Base-by-base conservation (phyloP, 2,797 vertebrate species). In the Danionella dracula region DNA sequence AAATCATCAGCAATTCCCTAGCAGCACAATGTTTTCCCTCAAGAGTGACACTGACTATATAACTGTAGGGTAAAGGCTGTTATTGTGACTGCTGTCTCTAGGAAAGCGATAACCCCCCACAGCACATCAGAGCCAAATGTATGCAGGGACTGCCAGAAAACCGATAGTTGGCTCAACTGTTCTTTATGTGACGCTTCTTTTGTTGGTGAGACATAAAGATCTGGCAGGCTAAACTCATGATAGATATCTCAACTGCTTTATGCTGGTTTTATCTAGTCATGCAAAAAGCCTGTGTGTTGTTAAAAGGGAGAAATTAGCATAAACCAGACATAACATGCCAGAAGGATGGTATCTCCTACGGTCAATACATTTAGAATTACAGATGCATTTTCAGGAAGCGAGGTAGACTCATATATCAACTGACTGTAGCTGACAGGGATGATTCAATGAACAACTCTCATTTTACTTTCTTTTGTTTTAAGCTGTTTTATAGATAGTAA, bases 11-110 rank as follows among this genome's bases (percentile, higher is more conserved):
- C n/a, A n/a, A n/a, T n/a, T n/a, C n/a, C n/a, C n/a, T n/a, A n/a
- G n/a, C n/a, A n/a, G n/a, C n/a, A n/a, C n/a, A n/a, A n/a, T 37
- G 34, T 45, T 50, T 60, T 45, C 8, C 48, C 58, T 32, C 16
- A 48, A 37, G 38, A 44, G 21, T 51, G 38, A 53, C 55, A 53
- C 21, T 65, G 64, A 66, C 70, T 51, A 19, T 35, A 5, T 1
- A 48, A 50, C 34, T 60, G 37, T 40, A 42, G n/a, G 56, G 10
- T 31, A 8, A 51, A 40, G 5, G 35, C 23, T 55, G 35, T 32
- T 11, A 55, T 29, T 56, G 32, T 48, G 34, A 38, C 40, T n/a
- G 59, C 37, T 55, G 27, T 13, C 17, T 11, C 2, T 21, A 53
- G 38, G 6, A 32, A 17, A 16, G 23, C 2, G 11, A 31, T 31